phyloP scores from a whole-genome alignment of 2,797 vertebrate species.

The Basileuterus tristriatus region DNA sequence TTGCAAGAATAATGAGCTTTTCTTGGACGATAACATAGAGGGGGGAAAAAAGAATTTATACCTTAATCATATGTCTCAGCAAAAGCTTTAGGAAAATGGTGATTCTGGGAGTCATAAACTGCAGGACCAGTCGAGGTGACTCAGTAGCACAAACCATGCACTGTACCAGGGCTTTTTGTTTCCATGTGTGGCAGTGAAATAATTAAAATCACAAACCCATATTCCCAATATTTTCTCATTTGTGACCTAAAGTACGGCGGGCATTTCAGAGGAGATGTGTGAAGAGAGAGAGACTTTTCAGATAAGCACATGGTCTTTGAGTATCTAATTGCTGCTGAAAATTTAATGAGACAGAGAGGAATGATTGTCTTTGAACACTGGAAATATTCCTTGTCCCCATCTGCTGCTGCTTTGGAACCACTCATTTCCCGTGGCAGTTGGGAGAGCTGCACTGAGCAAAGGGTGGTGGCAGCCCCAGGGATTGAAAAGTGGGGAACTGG shows the following conservation, averaged over 20 bases:
- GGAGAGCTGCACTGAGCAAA: neutral
- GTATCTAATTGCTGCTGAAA: neutral
- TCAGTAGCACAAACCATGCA: accelerated
- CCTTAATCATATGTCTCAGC: neutral
- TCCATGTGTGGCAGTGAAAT: neutral
- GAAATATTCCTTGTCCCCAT: neutral
- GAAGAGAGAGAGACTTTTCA: neutral
- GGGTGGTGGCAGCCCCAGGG: neutral
- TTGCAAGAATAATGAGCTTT: constrained; percentile 24
- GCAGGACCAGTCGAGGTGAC: accelerated
- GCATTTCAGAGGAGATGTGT: neutral
- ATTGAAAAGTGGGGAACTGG: neutral
- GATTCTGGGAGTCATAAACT: neutral
- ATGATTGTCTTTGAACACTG: neutral
- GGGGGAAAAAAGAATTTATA: accelerated
- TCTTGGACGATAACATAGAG: neutral
- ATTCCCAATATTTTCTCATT: neutral
- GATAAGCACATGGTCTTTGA: neutral
- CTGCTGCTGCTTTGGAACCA: neutral
- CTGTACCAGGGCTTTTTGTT: neutral
- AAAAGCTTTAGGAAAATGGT: neutral
- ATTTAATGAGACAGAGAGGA: neutral
- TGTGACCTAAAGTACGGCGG: accelerated
- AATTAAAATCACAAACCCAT: neutral
- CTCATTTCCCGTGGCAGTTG: accelerated